Conservation (phyloP, 2,888 invertebrate species). For the Microdon myrmicae region DNA sequence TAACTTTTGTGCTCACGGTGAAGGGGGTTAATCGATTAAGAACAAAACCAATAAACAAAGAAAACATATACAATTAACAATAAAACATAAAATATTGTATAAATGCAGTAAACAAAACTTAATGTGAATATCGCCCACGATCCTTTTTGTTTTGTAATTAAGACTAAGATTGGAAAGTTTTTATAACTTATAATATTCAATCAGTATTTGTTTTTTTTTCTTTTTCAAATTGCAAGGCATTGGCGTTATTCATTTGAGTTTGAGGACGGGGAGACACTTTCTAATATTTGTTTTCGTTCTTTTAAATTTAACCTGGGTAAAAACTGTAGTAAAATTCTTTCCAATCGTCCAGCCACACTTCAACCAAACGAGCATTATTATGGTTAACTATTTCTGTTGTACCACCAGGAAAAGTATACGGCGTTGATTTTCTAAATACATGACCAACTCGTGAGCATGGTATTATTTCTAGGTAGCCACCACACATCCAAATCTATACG, state of each 20-base stretch:
- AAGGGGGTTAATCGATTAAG: constrained; percentile 28
- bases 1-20: constrained; percentile 56
- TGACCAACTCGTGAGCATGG: constrained; percentile 96
- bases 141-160: too few relatives aligned
- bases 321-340: constrained; percentile 99
- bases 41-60: constrained; percentile 24
- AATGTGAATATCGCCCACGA: constrained; percentile 2
- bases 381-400: constrained; percentile 97
- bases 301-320: constrained; percentile 83
- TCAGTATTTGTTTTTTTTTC: too few relatives aligned
- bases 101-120: constrained; percentile 41
- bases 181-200: too few relatives aligned
- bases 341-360: constrained; percentile 99
- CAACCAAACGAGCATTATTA: constrained; percentile 97
- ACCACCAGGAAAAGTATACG: constrained; percentile 98
- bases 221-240: too few relatives aligned
- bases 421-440: constrained; percentile 97
- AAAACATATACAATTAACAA: constrained; percentile 36
- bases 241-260: too few relatives aligned
- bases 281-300: constrained; percentile 19
- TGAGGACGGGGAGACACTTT: too few relatives aligned
- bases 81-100: constrained; percentile 43
- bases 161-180: too few relatives aligned
- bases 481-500: constrained; percentile 95
- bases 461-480: constrained; percentile 91